Evolutionary conservation across 1,140 invertebrate genomes (phyloP).

Genomic region (Lepidurus apus): DNA sequence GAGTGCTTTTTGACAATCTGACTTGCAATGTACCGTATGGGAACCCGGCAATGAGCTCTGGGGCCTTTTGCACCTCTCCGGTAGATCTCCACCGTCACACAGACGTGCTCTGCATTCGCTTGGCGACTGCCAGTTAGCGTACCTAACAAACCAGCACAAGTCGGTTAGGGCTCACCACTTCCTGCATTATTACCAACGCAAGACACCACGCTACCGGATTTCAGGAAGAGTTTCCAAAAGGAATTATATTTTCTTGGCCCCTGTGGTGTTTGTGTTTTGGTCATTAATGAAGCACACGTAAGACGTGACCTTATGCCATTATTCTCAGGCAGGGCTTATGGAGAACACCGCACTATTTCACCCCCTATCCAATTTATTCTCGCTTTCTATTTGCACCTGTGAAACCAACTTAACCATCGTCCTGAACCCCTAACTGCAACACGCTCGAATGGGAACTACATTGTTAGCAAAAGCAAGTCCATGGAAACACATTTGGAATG

Average conservation of each 20-base stretch:
- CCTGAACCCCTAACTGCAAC: background rate
- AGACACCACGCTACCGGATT: background rate
- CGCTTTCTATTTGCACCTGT: background rate
- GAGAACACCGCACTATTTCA: background rate
- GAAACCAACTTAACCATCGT: background rate
- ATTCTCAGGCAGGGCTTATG: background rate
- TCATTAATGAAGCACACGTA: constrained; percentile 8
- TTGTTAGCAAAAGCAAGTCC: background rate
- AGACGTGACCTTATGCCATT: background rate
- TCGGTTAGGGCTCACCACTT: background rate
- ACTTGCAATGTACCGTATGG: background rate
- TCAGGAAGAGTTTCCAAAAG: background rate
- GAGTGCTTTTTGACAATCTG: background rate
- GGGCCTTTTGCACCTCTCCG: background rate
- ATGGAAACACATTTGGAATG: background rate
- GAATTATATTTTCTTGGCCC: background rate
- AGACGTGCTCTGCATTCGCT: background rate
- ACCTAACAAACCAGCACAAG: constrained; percentile 9
- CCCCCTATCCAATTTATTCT: background rate
- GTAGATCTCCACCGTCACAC: too few species aligned
- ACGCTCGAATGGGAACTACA: background rate
- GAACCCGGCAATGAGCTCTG: background rate
- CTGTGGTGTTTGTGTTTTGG: background rate
- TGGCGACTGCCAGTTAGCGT: background rate
- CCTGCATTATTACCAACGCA: background rate